Conservation (phyloP, 1,140 invertebrate genomes). For the Brachionus angularis region DNA sequence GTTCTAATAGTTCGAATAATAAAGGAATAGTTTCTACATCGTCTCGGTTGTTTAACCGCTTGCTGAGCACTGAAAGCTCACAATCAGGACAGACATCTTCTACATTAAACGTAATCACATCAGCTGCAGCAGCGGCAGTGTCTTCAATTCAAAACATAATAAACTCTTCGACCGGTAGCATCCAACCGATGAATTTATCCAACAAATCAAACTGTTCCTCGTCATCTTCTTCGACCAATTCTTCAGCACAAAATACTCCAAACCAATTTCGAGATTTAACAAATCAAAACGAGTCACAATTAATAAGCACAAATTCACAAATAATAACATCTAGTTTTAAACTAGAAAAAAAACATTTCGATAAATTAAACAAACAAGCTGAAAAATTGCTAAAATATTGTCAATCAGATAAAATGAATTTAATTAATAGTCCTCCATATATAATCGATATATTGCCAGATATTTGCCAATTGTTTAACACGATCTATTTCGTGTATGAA, state of each 20-base stretch:
- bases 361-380: constrained; percentile 33
- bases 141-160: constrained; percentile 33
- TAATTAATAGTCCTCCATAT: constrained; percentile 98
- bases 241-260: constrained; percentile 24
- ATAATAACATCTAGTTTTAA: constrained; percentile 3
- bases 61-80: not conserved
- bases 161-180: not conserved
- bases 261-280: constrained; percentile 1
- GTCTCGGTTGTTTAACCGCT: constrained; percentile 10
- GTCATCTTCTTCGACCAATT: constrained; percentile 12
- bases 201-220: constrained; percentile 33
- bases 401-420: constrained; percentile 69
- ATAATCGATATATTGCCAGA: constrained; percentile 98
- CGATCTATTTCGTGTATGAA: constrained; percentile 92
- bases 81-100: not conserved
- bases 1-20: not conserved
- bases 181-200: not conserved
- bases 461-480: constrained; percentile 88
- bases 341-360: constrained; percentile 33
- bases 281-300: not conserved
- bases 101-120: constrained; percentile 28
- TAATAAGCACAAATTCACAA: not conserved
- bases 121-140: constrained; percentile 14
- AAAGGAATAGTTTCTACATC: constrained; percentile 14
- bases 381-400: constrained; percentile 42